Evolutionary conservation across 1,140 invertebrate species (phyloP).

Genomic region (Drosophila quadrilineata): DNA sequence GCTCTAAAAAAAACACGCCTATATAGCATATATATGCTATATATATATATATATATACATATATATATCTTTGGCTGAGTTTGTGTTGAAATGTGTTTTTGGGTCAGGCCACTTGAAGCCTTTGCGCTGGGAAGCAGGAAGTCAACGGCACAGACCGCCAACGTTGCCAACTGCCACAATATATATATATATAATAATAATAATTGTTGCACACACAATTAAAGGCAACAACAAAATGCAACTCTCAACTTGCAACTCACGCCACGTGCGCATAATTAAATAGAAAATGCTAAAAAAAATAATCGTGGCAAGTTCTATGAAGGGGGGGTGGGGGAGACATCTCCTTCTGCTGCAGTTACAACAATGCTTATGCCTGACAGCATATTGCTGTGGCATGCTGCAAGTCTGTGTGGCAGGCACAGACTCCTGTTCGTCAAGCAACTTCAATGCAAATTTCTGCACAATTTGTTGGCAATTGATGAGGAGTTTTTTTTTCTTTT

Average conservation of each 20-base stretch:
- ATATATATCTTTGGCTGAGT: too few relatives aligned
- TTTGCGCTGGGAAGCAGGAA: constrained; percentile 56
- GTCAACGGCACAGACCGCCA: constrained; percentile 2
- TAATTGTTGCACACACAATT: constrained; percentile 71
- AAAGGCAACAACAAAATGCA: constrained; percentile 61
- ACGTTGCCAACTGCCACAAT: constrained; percentile 17
- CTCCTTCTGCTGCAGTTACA: too few relatives aligned
- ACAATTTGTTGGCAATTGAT: constrained; percentile 63
- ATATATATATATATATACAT: too few relatives aligned
- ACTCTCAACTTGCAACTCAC: constrained; percentile 10
- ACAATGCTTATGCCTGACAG: too few relatives aligned
- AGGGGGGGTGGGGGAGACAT: not conserved
- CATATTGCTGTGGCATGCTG: too few relatives aligned
- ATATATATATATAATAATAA: too few relatives aligned
- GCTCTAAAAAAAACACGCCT: too few relatives aligned
- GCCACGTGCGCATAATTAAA: constrained; percentile 53
- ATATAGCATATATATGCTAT: too few relatives aligned
- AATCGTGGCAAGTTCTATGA: constrained; percentile 20
- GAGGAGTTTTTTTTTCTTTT: not conserved
- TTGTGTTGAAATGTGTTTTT: constrained; percentile 78
- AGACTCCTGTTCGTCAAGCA: not conserved
- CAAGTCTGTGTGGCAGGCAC: too few relatives aligned
- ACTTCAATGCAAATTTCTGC: constrained; percentile 51
- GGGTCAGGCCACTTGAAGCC: constrained; percentile 76
- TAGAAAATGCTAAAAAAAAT: constrained; percentile 65